A percentile compares a stretch with the other conserved stretches of the same genome.
phyloP scores from a whole-genome alignment of 2,113 vertebrate genomes.

The Misgurnus anguillicaudatus region DNA sequence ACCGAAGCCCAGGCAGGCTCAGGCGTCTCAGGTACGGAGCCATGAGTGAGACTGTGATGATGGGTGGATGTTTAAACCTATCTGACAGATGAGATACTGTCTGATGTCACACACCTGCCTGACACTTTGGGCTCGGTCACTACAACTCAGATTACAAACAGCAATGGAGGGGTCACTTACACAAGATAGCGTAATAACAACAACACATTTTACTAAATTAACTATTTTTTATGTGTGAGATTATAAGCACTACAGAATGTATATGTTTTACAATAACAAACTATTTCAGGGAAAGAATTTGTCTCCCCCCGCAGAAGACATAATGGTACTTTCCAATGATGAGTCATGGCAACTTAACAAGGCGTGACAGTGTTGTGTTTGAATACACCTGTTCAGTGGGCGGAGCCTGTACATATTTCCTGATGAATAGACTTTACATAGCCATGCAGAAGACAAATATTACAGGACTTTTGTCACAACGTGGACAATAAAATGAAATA shows the following conservation, averaged over 20 bases:
- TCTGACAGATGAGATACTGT: constrained; percentile 26
- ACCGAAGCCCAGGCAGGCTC: not conserved
- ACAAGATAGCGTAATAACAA: not conserved
- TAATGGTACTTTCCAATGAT: constrained; percentile 73
- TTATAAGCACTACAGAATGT: too few species aligned
- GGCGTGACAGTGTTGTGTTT: constrained; percentile 59
- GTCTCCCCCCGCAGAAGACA: constrained; percentile 31
- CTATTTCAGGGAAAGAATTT: not conserved
- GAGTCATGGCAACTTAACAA: constrained; percentile 67
- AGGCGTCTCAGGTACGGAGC: constrained; percentile 41
- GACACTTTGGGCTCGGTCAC: constrained; percentile 8
- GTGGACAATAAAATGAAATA: not conserved
- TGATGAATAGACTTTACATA: constrained; percentile 54
- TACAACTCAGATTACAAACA: constrained; percentile 16
- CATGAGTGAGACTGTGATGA: constrained; percentile 2
- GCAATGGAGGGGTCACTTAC: not conserved
- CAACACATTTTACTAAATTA: not conserved
- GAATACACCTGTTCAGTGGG: constrained; percentile 67
- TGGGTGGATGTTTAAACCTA: not conserved
- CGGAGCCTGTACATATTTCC: constrained; percentile 55
- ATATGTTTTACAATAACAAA: too few species aligned
- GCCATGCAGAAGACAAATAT: constrained; percentile 43
- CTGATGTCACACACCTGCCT: constrained; percentile 30
- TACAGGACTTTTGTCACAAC: constrained; percentile 6
- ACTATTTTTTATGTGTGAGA: too few species aligned